These are phyloP conservation scores for Zaprionus capensis DNA, from an alignment of 1,140 invertebrate species.

Conservation along the genomic window DNA sequence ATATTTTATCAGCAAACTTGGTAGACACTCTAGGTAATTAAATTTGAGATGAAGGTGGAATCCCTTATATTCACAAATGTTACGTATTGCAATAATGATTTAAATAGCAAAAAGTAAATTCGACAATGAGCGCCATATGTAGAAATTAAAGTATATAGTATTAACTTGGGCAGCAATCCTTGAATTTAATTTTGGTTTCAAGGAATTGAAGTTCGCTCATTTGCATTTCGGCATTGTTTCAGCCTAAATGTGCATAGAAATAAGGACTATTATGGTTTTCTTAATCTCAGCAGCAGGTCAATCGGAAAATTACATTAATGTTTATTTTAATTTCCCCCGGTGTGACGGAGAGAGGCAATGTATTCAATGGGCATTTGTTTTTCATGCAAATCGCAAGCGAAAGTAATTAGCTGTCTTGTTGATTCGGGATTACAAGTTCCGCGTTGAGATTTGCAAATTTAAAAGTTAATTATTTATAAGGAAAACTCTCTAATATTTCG, in stretches of 20 bases:
- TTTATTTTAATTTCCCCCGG: conserved; percentile 30
- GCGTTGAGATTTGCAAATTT: conserved; percentile 3
- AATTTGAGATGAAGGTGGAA: conserved; percentile 2
- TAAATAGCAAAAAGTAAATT: neutral
- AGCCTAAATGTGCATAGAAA: neutral
- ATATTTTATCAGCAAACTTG: conserved; percentile 30
- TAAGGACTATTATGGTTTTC: neutral
- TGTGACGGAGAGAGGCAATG: neutral
- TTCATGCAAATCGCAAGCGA: conserved; percentile 66
- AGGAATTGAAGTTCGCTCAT: neutral
- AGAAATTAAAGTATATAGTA: neutral
- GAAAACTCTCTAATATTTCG: conserved; percentile 61
- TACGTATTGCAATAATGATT: neutral
- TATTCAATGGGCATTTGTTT: conserved; percentile 38
- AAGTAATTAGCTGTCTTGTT: conserved; percentile 60
- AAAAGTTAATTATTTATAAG: conserved; percentile 44
- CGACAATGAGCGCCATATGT: neutral
- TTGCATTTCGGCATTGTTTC: neutral
- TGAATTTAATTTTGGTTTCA: neutral
- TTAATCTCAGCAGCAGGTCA: conserved; percentile 54
- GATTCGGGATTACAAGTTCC: conserved; percentile 15
- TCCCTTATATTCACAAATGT: neutral
- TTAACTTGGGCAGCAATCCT: neutral
- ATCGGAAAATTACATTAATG: conserved; percentile 66
- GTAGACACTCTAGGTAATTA: conserved; percentile 32